Conservation (phyloP, 2,888 invertebrate species). For the Drosophila mulleri region DNA sequence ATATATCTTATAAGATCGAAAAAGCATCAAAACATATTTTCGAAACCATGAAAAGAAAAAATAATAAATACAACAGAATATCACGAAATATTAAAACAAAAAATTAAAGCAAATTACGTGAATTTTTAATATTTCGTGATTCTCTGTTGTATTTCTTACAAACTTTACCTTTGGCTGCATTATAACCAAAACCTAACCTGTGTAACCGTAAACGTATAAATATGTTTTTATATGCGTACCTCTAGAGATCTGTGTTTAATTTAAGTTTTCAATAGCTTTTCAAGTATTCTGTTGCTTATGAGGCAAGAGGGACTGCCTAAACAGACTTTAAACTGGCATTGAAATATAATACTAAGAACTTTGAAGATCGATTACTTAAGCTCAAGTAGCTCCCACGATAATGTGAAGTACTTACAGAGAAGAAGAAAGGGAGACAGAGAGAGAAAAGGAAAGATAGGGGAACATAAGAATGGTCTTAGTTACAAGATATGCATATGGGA, state of each 20-base stretch:
- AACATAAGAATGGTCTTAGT: not conserved
- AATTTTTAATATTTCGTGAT: no score
- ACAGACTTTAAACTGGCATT: conserved; percentile 7
- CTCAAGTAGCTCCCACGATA: conserved; percentile 44
- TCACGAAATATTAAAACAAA: no score
- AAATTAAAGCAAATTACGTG: no score
- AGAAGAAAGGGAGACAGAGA: not conserved
- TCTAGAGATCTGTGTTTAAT: not conserved
- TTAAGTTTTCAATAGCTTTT: not conserved
- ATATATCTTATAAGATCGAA: no score
- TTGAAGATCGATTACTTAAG: conserved; percentile 25
- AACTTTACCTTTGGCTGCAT: no score
- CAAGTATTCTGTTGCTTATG: not conserved
- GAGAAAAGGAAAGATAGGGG: not conserved
- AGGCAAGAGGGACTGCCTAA: no score
- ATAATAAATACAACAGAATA: no score
- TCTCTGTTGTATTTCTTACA: no score
- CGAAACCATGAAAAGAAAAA: no score
- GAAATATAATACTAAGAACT: conserved; percentile 11
- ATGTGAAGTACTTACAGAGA: not conserved
- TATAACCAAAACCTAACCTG: no score
- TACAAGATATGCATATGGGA: conserved; percentile 4
- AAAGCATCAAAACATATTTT: no score
- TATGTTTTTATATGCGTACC: no score
- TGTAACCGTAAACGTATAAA: not conserved